These are phyloP conservation scores for Aplocera efformata DNA, from an alignment of 2,888 invertebrate species.

Conservation along the genomic window DNA sequence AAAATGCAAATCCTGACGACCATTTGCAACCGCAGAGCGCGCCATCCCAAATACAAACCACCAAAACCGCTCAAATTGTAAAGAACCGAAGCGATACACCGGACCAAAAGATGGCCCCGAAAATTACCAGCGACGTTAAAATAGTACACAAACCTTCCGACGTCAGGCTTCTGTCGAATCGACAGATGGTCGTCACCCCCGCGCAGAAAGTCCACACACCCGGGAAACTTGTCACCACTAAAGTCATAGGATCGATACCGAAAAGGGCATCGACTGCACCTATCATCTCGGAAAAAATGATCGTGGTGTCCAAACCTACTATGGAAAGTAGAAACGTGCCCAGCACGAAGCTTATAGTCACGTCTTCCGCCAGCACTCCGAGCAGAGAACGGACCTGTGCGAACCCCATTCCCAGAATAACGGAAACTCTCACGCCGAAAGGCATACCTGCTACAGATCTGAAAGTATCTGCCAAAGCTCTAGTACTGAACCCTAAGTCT, in stretches of 20 bases:
- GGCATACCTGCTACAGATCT: constrained; percentile 73
- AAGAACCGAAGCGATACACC: constrained; percentile 58
- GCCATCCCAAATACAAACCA: constrained; percentile 44
- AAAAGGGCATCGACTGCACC: constrained; percentile 39
- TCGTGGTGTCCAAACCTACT: constrained; percentile 68
- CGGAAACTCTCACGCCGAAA: constrained; percentile 65
- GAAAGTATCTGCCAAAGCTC: constrained; percentile 73
- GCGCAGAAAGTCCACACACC: constrained; percentile 58
- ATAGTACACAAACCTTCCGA: constrained; percentile 66
- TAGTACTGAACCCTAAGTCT: constrained; percentile 71
- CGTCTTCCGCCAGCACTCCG: constrained; percentile 50
- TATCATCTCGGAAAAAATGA: constrained; percentile 62
- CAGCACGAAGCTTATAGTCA: constrained; percentile 63
- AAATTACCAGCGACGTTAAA: constrained; percentile 58
- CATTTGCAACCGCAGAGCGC: constrained; percentile 54
- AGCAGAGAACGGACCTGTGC: constrained; percentile 47
- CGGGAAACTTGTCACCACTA: constrained; percentile 66
- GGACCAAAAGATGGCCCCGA: constrained; percentile 56
- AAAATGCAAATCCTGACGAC: constrained; percentile 55
- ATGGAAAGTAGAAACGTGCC: constrained; percentile 50
- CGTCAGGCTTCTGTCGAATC: constrained; percentile 65
- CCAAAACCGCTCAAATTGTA: constrained; percentile 66
- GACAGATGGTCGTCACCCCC: constrained; percentile 63
- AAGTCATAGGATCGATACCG: constrained; percentile 64
- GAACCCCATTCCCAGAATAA: constrained; percentile 50